Conservation (phyloP, 2,113 vertebrate genomes). For the Lepisosteus osseus region DNA sequence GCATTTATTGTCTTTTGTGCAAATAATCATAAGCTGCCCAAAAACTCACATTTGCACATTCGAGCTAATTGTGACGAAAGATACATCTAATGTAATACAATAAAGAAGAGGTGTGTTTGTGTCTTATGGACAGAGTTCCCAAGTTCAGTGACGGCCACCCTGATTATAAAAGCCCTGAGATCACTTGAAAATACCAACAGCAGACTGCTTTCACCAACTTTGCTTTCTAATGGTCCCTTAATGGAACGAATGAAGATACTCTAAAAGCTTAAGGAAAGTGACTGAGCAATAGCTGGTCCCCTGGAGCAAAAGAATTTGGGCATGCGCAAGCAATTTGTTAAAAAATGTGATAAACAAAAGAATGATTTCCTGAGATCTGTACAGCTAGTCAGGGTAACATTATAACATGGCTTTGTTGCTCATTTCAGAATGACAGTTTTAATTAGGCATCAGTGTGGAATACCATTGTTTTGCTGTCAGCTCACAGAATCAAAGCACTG, state of each 20-base stretch:
- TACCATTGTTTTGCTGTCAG: constrained; percentile 35
- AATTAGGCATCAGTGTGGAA: constrained; percentile 21
- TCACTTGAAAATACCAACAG: not conserved
- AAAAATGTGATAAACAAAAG: constrained; percentile 49
- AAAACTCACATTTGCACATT: not conserved
- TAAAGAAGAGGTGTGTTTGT: not conserved
- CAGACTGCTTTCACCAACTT: too few species aligned
- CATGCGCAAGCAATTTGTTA: constrained; percentile 62
- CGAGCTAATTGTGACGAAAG: not conserved
- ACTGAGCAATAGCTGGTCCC: constrained; percentile 38
- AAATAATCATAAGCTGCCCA: not conserved
- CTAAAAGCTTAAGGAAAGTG: constrained; percentile 20
- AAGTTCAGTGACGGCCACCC: not conserved
- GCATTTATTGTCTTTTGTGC: not conserved
- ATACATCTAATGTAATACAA: not conserved
- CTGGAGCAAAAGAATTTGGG: constrained; percentile 39
- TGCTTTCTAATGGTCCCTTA: too few species aligned
- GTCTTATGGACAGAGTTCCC: not conserved
- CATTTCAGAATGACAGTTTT: constrained; percentile 32
- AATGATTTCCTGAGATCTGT: constrained; percentile 47
- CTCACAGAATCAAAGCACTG: constrained; percentile 16
- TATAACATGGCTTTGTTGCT: constrained; percentile 37
- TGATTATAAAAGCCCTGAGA: not conserved
- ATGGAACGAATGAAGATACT: not conserved
- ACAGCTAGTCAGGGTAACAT: constrained; percentile 40